phyloP scores from a whole-genome alignment of 2,888 invertebrate species.

The Heteromurus nitidus region DNA sequence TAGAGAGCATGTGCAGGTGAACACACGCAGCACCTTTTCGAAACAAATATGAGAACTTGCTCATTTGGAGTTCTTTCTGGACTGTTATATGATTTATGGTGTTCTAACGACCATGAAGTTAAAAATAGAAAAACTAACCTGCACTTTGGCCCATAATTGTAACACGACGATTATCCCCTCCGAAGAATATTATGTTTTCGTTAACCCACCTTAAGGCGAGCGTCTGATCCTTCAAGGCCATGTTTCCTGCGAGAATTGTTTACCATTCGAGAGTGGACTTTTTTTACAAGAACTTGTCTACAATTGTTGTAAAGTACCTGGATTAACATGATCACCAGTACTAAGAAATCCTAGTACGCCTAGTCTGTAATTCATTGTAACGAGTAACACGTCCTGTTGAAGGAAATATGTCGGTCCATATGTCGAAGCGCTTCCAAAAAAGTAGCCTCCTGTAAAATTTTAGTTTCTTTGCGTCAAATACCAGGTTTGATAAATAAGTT shows the following conservation, averaged over 20 bases:
- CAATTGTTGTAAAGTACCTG: no score
- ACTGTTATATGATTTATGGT: neutral
- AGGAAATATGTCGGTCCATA: conserved; percentile 67
- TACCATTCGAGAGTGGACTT: no score
- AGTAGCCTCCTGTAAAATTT: conserved; percentile 50
- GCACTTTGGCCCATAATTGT: conserved; percentile 64
- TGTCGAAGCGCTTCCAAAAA: conserved; percentile 53
- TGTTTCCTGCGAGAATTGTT: conserved; percentile 59
- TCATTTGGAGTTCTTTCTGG: no score
- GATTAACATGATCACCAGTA: conserved; percentile 58
- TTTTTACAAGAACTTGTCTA: no score
- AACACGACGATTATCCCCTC: conserved; percentile 49
- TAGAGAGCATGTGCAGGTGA: conserved; percentile 64
- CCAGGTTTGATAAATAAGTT: no score
- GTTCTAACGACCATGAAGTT: neutral
- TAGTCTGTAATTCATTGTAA: conserved; percentile 64
- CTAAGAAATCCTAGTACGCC: conserved; percentile 65
- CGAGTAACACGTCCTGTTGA: conserved; percentile 64
- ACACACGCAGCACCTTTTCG: conserved; percentile 57
- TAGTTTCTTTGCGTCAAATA: no score
- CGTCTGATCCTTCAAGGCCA: conserved; percentile 69
- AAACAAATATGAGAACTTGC: no score
- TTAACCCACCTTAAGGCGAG: conserved; percentile 68
- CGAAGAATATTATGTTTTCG: conserved; percentile 64
- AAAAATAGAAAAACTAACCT: conserved; percentile 32